Conservation (phyloP, 2,888 invertebrate genomes). For the Tromatobia lineatoria region DNA sequence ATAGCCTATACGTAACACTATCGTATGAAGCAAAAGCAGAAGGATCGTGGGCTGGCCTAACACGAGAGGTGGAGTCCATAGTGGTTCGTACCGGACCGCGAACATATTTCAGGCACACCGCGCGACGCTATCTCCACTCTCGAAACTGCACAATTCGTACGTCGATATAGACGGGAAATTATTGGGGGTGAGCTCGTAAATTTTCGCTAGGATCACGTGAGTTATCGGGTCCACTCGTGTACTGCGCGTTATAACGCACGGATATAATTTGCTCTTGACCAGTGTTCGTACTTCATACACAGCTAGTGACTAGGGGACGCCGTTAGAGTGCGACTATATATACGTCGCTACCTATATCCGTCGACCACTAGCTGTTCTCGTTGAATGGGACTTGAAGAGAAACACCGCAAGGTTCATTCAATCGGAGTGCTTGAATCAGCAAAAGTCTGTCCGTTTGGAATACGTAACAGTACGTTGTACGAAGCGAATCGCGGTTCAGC, state of each 20-base stretch:
- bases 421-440: not conserved
- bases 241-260: constrained; percentile 29
- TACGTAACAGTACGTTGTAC: not conserved
- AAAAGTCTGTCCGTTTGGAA: not conserved
- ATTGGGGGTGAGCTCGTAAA: constrained; percentile 57
- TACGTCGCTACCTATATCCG: not conserved
- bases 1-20: constrained; percentile 9
- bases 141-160: constrained; percentile 55
- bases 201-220: constrained; percentile 48
- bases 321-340: not conserved
- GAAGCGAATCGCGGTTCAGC: not conserved
- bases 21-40: constrained; percentile 41
- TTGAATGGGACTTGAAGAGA: constrained; percentile 18
- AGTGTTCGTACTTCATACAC: not conserved
- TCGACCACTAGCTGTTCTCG: not conserved
- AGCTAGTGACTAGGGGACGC: not conserved
- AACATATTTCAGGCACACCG: constrained; percentile 57
- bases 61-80: constrained; percentile 6
- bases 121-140: constrained; percentile 40
- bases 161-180: constrained; percentile 54
- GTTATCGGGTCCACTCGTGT: constrained; percentile 52
- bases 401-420: constrained; percentile 23
- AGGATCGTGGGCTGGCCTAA: constrained; percentile 36
- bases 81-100: constrained; percentile 13
- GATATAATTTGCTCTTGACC: constrained; percentile 32